Base-by-base conservation (phyloP, 2,113 vertebrate genomes). In the Toxotes chatareus region DNA sequence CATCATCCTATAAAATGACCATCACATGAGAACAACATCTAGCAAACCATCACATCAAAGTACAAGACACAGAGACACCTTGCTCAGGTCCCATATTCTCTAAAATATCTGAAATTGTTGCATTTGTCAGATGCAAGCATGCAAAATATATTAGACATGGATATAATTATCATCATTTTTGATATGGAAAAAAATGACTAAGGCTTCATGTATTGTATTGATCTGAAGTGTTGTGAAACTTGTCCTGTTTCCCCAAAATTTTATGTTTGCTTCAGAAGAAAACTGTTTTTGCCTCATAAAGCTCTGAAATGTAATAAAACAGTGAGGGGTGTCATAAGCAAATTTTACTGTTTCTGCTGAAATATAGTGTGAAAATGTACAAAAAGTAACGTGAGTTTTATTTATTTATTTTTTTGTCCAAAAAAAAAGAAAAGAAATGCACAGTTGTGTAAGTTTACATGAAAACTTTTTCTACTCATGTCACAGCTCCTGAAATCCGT, bases 161-260 rank as follows among this genome's bases (percentile, higher is more conserved):
- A 59, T 74, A 80, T 76, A 9, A 80, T 77, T 12, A 76, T 46
- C 17, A 62, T 64, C 38, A 73, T 79, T 88, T 85, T 74, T 87
- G 67, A 87, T 47, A 61, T 62, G 62, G 27, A 44, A 73, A 57
- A 68, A 76, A 76, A 73, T 51, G 65, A 84, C 61, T 59, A 80
- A 87, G 34, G 75, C 71, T 90, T 89, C 77, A 76, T 89, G 82
- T 87, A 73, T 87, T 81, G 89, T 90, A 61, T 88, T 89, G 80
- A 83, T 85, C 7, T 17, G 63, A 84, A 80, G 65, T 92, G 88
- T 87, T 87, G 82, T 88, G 82, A 85, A 83, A 73, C 76, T 75
- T 88, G 78, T 92, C 74, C 73, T 79, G 75, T 80, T 82, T 89
- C 49, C 16, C 5, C 55, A 62, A 67, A 53, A 66, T 55, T 40